Evolutionary conservation across 2,888 invertebrate species (phyloP).

Genomic region (Trichopria drosophilae): DNA sequence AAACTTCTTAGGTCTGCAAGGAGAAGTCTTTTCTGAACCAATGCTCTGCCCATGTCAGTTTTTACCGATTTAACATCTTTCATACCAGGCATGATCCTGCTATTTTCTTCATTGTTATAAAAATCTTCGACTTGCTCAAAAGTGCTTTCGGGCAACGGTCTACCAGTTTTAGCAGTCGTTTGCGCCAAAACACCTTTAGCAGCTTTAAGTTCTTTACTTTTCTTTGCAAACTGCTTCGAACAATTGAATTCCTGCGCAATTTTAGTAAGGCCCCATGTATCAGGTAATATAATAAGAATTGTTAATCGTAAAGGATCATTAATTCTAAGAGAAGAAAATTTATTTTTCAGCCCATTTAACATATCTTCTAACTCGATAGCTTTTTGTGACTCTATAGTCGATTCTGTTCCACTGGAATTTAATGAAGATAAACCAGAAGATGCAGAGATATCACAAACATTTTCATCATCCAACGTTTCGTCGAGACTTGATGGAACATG

Average conservation of each 20-base stretch:
- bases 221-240: conserved; percentile 9
- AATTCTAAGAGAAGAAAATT: neutral
- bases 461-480: too few relatives aligned
- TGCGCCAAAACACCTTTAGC: conserved; percentile 7
- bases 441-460: neutral
- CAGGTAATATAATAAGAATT: conserved; percentile 18
- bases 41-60: neutral
- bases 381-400: conserved; percentile 1
- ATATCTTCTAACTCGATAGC: neutral
- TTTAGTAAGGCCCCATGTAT: conserved; percentile 14
- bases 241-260: conserved; percentile 8
- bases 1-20: neutral
- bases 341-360: neutral
- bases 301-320: conserved; percentile 13
- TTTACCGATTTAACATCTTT: conserved; percentile 10
- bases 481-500: too few relatives aligned
- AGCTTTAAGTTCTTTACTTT: conserved; percentile 12
- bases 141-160: neutral
- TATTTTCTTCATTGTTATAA: conserved; percentile 9
- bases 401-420: neutral
- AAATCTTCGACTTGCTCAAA: neutral
- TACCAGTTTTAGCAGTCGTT: conserved; percentile 3
- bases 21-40: conserved; percentile 2
- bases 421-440: neutral
- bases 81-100: conserved; percentile 9